These are phyloP conservation scores for Lanius collurio DNA, from an alignment of 2,113 vertebrate species.

Conservation along the genomic window DNA sequence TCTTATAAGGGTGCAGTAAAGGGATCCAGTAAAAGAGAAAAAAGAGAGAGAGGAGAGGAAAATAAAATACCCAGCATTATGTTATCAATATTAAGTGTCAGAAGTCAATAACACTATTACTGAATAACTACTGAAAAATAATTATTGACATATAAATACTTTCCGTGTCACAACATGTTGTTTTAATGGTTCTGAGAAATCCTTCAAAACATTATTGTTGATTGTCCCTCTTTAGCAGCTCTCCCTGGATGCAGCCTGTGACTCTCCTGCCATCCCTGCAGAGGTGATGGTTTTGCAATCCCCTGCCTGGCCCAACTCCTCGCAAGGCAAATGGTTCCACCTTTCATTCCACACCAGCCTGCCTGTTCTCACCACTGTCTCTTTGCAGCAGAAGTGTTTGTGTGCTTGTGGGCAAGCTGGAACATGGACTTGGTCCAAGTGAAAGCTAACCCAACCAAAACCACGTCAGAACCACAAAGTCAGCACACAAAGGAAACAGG, in stretches of 20 bases:
- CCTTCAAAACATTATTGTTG: neutral
- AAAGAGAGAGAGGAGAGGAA: neutral
- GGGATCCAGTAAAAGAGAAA: neutral
- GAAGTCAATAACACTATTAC: neutral
- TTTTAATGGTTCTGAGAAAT: neutral
- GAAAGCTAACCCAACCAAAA: constrained; percentile 36
- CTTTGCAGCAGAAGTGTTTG: constrained; percentile 27
- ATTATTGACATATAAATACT: neutral
- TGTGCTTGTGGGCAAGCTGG: constrained; percentile 12
- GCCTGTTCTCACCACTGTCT: constrained; percentile 1
- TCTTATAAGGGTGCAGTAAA: neutral
- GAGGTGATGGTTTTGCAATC: neutral
- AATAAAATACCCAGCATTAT: neutral
- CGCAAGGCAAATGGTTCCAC: neutral
- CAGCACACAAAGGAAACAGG: neutral
- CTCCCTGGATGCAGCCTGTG: neutral
- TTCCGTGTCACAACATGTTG: neutral
- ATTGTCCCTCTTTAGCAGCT: neutral
- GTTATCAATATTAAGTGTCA: neutral
- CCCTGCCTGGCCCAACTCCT: neutral
- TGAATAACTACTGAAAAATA: neutral
- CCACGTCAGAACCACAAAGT: neutral
- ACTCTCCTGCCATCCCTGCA: fast-evolving
- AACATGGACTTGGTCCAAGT: neutral
- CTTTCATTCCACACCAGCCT: constrained; percentile 34